A percentile compares a stretch with the other conserved stretches of the same genome.
These are phyloP conservation scores for Procavia capensis DNA, from an alignment of 2,113 vertebrate genomes.

Conservation along the genomic window DNA sequence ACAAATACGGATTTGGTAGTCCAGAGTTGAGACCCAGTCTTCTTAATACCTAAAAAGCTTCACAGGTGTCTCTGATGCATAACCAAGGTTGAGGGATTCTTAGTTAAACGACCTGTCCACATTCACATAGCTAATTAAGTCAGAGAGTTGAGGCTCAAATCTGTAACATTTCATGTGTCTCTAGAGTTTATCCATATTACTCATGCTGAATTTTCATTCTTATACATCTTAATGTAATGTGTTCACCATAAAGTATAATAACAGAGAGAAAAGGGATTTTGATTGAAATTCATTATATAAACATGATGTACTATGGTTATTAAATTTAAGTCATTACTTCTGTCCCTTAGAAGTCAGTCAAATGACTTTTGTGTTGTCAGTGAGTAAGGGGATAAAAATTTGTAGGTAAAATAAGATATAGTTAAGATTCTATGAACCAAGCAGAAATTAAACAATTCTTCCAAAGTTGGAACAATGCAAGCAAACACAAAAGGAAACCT, in stretches of 20 bases:
- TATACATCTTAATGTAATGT: neutral
- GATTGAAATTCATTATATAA: slow-evolving; percentile 55
- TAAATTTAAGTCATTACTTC: slow-evolving; percentile 63
- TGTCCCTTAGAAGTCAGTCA: slow-evolving; percentile 42
- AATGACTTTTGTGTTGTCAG: slow-evolving; percentile 56
- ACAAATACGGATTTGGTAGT: neutral
- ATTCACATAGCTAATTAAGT: neutral
- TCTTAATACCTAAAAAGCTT: neutral
- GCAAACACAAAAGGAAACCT: slow-evolving; percentile 48
- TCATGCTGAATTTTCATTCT: slow-evolving; percentile 29
- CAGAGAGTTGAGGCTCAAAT: neutral
- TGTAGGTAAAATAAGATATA: slow-evolving; percentile 64
- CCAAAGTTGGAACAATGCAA: slow-evolving; percentile 50
- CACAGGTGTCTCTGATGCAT: neutral
- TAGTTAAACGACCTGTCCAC: slow-evolving; percentile 25
- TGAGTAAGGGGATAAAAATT: slow-evolving; percentile 1
- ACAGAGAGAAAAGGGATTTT: slow-evolving; percentile 64
- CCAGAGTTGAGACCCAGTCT: neutral
- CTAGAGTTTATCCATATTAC: slow-evolving; percentile 20
- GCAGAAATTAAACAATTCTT: slow-evolving; percentile 64
- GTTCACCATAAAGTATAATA: slow-evolving; percentile 53
- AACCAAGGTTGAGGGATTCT: neutral
- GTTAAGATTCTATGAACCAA: slow-evolving; percentile 55
- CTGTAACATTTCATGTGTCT: neutral
- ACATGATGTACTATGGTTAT: slow-evolving; percentile 47